A percentile compares a stretch with the other conserved stretches of the same genome.
Evolutionary conservation across 2,797 vertebrate species (phyloP).

Genomic region (Hirundo rustica): DNA sequence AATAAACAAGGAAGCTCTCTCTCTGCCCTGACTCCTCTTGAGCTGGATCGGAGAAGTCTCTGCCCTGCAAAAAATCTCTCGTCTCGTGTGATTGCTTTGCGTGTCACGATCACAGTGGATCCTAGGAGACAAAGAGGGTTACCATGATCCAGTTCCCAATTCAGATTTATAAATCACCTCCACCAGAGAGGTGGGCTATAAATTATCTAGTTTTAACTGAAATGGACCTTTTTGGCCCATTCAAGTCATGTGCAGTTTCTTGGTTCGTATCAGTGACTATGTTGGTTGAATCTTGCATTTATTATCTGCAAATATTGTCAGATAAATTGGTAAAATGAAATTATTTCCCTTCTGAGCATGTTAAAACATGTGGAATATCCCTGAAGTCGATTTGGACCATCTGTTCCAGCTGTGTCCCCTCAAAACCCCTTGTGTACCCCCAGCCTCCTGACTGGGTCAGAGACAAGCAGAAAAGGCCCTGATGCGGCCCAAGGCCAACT

Average conservation of each 20-base stretch:
- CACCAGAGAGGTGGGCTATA: background rate
- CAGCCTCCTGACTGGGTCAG: background rate
- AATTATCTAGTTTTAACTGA: background rate
- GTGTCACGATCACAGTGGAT: no score
- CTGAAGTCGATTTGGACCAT: background rate
- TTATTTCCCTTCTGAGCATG: background rate
- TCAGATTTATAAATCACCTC: background rate
- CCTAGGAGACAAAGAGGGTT: background rate
- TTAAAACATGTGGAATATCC: background rate
- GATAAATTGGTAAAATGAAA: background rate
- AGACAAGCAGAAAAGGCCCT: background rate
- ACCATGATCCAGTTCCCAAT: accelerated
- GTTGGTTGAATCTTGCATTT: background rate
- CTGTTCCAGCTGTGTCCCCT: background rate
- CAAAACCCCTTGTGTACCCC: background rate
- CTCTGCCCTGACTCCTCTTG: no score
- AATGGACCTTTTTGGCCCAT: background rate
- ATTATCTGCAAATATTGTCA: background rate
- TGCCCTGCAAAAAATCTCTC: no score
- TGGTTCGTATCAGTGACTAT: background rate
- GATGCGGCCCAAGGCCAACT: background rate
- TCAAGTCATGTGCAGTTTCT: background rate
- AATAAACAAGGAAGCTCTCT: no score
- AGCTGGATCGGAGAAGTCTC: no score
- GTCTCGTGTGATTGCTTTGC: no score